Evolutionary conservation across 2,113 vertebrate species (phyloP).

Genomic region (Dissostichus mawsoni): DNA sequence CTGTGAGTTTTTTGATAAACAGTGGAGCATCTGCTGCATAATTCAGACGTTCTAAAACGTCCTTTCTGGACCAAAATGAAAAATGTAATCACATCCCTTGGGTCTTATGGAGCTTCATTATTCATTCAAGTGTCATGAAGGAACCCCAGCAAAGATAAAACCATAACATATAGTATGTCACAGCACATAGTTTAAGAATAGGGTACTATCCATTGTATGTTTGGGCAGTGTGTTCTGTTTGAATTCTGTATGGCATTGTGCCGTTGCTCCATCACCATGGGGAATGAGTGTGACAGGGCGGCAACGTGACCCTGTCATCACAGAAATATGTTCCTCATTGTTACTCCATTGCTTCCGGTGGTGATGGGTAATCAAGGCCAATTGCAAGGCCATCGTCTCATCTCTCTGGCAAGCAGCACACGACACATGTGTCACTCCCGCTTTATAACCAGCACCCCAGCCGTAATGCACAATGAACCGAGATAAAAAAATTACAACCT

Average conservation of each 20-base stretch:
- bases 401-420: constrained; percentile 6
- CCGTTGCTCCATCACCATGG: constrained; percentile 29
- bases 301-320: constrained; percentile 34
- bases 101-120: constrained; percentile 63
- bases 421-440: constrained; percentile 35
- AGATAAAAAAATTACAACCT: constrained; percentile 8
- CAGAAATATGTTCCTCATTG: constrained; percentile 51
- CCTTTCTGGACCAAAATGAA: constrained; percentile 54
- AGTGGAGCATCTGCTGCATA: constrained; percentile 53
- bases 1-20: constrained; percentile 56
- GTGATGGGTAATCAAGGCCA: constrained; percentile 59
- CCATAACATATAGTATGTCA: constrained; percentile 57
- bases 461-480: constrained; percentile 18
- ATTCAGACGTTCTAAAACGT: constrained; percentile 58
- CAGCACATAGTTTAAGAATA: constrained; percentile 41
- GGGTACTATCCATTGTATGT: constrained; percentile 3
- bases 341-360: constrained; percentile 34
- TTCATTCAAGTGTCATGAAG: constrained; percentile 60
- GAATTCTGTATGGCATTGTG: constrained; percentile 42
- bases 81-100: constrained; percentile 59
- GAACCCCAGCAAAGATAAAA: constrained; percentile 43
- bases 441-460: constrained; percentile 30
- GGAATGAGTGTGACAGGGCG: constrained; percentile 20
- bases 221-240: constrained; percentile 39
- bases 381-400: constrained; percentile 36